Evolutionary conservation across 2,888 invertebrate genomes (phyloP), one percentile per base, ranked within the genome.

Genomic region (Liopterus haemorrhoidalis): DNA sequence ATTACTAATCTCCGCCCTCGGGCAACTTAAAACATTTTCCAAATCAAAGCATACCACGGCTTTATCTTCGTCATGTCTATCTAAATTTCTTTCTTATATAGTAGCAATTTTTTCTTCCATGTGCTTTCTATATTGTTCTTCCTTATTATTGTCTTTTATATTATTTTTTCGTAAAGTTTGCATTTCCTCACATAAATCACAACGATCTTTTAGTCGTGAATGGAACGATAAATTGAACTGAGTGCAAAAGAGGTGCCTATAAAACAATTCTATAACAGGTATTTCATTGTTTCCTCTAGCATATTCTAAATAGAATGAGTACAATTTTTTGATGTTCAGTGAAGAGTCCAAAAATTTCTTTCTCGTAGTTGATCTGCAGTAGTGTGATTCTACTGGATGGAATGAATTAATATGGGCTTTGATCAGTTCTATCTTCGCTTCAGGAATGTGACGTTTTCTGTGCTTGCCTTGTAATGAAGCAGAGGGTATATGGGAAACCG

Each of bases 21-120:
- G 53, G 41, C 53, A 55, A 12, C 49, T 35, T 28, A 58, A 41
- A 39, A 58, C 55, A 48, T 56, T 58, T 38, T 54, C 41, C 20
- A 54, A 24, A 41, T 52, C 53, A 42, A 49, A 50, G 14, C 21
- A n/a, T 8, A 4, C 6, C 25, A 51, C 43, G 31, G 38, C 45
- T 32, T 30, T 25, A 9, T 38, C 16, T 14, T 3, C 6, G 4
- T 38, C 6, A 3, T 36, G 8, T 27, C 25, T 38, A 18, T 38
- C 38, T 15, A 16, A 12, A 4, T 38, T 14, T 25, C 18, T 36
- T 2, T 22, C 12, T 18, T 36, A n/a, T n/a, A n/a, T n/a, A n/a
- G n/a, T n/a, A n/a, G n/a, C n/a, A n/a, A n/a, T n/a, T n/a, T n/a
- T n/a, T n/a, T n/a, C n/a, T n/a, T n/a, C n/a, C n/a, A n/a, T n/a